Conservation (phyloP, 2,113 vertebrate genomes). For the Irena cyanogastra region DNA sequence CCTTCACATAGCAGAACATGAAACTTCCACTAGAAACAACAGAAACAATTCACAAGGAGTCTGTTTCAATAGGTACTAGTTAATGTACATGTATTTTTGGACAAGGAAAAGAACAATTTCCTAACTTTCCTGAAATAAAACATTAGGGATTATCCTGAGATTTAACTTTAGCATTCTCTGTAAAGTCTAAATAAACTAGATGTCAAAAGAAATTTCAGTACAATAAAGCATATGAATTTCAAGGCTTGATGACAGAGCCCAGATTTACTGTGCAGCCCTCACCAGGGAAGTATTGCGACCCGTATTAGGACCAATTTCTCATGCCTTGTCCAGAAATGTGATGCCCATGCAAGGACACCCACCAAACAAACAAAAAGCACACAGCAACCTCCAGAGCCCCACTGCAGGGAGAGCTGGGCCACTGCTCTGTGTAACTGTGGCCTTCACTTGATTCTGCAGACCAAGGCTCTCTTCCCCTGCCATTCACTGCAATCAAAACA, state of each 20-base stretch:
- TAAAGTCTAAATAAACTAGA: neutral
- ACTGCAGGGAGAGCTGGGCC: neutral
- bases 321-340: neutral
- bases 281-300: neutral
- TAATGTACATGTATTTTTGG: neutral
- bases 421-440: fast-evolving
- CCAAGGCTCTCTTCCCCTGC: neutral
- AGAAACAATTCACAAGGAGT: neutral
- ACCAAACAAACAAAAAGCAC: neutral
- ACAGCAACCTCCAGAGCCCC: neutral
- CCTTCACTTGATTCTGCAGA: neutral
- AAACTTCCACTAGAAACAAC: neutral
- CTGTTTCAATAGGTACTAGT: neutral
- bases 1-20: neutral
- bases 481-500: neutral
- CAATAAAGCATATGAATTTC: neutral
- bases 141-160: neutral
- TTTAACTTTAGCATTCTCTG: neutral
- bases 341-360: neutral
- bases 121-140: neutral
- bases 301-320: neutral
- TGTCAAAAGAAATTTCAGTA: neutral
- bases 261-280: neutral
- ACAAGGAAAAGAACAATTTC: neutral
- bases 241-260: neutral